Evolutionary conservation across 2,113 vertebrate species (phyloP).

Genomic region (Eubucco bourcierii): DNA sequence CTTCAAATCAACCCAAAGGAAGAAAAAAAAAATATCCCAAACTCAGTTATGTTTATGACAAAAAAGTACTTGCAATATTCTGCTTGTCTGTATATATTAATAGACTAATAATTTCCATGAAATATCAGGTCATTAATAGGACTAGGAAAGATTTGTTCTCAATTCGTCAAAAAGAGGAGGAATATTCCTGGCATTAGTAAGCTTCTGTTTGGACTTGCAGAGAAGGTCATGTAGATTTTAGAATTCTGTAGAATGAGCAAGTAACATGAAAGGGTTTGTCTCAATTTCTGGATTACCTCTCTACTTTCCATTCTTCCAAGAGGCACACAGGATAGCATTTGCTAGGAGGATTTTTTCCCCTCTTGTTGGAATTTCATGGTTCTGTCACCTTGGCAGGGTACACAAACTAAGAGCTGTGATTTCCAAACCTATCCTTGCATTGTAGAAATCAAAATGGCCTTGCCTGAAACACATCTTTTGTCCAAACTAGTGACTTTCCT

Average conservation of each 20-base stretch:
- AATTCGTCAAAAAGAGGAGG: background rate
- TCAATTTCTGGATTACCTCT: background rate
- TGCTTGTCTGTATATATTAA: background rate
- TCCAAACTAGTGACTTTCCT: background rate
- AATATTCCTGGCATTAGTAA: background rate
- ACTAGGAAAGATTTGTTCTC: background rate
- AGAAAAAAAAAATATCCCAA: background rate
- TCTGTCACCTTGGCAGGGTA: background rate
- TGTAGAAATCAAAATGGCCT: background rate
- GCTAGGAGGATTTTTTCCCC: background rate
- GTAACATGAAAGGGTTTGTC: background rate
- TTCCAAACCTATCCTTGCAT: background rate
- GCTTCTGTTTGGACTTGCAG: background rate
- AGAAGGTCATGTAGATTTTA: fast-evolving
- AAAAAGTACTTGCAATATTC: background rate
- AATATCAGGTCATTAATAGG: background rate
- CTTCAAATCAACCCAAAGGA: background rate
- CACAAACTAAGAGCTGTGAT: background rate
- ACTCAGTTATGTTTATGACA: background rate
- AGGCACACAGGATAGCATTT: background rate
- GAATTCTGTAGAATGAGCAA: background rate
- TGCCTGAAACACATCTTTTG: background rate
- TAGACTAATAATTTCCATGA: background rate
- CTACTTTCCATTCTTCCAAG: background rate
- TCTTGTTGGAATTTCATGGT: background rate